Base-by-base conservation (phyloP, 2,113 vertebrate genomes). In the Hippoglossus stenolepis region DNA sequence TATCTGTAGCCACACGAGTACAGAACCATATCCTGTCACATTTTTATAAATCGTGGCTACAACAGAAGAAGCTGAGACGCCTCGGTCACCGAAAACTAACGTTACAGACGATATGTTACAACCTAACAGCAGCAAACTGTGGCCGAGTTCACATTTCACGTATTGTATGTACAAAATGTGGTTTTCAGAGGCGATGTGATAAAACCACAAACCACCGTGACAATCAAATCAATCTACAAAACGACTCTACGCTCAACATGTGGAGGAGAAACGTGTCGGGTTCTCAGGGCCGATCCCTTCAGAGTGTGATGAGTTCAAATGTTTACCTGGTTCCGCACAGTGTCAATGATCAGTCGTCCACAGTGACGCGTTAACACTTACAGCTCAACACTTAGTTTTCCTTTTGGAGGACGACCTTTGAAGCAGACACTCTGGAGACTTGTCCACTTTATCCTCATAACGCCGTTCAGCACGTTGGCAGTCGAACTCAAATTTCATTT, bases 91-190 rank as follows among this genome's bases (percentile, higher is more conserved):
- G 70, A 56, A 65, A 57, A 83, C 80, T 85, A 84, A 83, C 72
- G 75, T 80, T 70, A 91, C 87, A 80, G 75, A 91, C 87, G 23
- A 79, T 85, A 82, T 88, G 64, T 89, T 81, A 90, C 85, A 84
- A 85, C 75, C 85, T 79, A 77, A 85, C 73, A 35, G 82, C 82
- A 79, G 85, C 75, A 61, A 71, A 84, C 75, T 72, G 70, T 59
- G 70, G 80, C 65, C 71, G 47, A 84, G 77, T 82, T 78, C 71
- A 76, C 79, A 78, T 80, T 20, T 80, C 57, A 40, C 77, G 69
- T 61, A 43, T 76, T 60, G 2, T 88, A 88, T 89, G 70, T 88
- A 89, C 90, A 89, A 84, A 84, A 68, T 77, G 57, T 45, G 65
- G 51, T 72, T 67, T 71, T 75, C 45, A 67, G 74, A 75, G 77